Conservation (phyloP, 2,113 vertebrate genomes). For the Rhinolophus ferrumequinum region DNA sequence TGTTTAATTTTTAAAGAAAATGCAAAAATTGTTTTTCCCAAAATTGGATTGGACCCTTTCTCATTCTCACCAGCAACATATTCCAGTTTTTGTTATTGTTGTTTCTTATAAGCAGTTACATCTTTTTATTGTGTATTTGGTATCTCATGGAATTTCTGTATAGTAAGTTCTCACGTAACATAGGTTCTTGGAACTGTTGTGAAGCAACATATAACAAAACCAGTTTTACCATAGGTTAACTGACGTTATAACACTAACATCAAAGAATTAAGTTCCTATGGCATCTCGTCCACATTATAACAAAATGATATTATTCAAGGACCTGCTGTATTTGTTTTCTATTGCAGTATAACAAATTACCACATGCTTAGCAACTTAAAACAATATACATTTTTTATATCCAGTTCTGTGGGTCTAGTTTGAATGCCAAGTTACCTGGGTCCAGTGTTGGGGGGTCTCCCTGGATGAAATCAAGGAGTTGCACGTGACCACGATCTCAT, state of each 20-base stretch:
- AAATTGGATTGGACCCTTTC: not conserved
- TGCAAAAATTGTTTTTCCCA: not conserved
- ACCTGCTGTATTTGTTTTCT: constrained; percentile 5
- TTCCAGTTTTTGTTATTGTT: not conserved
- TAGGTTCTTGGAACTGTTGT: not conserved
- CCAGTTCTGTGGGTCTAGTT: not conserved
- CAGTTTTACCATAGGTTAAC: not conserved
- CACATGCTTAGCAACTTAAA: not conserved
- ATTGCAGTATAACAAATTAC: not conserved
- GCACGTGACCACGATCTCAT: not conserved
- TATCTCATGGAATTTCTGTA: not conserved
- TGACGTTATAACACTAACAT: not conserved
- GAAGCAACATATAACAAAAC: not conserved
- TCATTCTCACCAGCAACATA: not conserved
- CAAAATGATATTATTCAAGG: not conserved
- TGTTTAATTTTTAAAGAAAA: constrained; percentile 1
- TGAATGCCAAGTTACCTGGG: not conserved
- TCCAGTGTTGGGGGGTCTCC: not conserved
- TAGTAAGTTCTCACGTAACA: not conserved
- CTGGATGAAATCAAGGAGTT: not conserved
- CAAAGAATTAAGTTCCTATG: not conserved
- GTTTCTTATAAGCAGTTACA: not conserved
- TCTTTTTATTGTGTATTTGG: not conserved
- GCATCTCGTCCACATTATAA: not conserved
- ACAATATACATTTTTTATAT: not conserved